Base-by-base conservation (phyloP, 2,888 invertebrate species). In the Lomographa bimaculata region DNA sequence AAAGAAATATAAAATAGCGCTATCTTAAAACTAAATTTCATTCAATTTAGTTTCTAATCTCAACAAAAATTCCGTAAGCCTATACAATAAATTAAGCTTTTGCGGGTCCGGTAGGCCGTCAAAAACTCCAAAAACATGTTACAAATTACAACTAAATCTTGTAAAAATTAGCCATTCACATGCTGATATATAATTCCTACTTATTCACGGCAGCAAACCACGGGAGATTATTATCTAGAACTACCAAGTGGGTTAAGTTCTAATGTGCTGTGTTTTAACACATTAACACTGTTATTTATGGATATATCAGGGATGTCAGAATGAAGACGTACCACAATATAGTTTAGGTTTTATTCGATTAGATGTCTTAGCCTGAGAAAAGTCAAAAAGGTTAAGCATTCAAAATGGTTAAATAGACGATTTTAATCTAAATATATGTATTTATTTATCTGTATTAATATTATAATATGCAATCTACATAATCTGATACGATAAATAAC, bases 101-200 rank as follows among this genome's bases (percentile, higher is more conserved):
- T 25, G 25, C 11, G 10, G 9, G 28, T 23, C 28, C 17, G 8
- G 2, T 28, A 28, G 26, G 23, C 18, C 7, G 28, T 7, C 16
- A 10, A n/a, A 9, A n/a, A 8, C 19, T 18, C 5, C 14, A 27
- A 20, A 29, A 7, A 40, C 14, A 14, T 4, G 21, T 18, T 34
- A 16, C 34, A 30, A 30, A 9, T 23, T 7, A 33, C 20, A 17
- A 34, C 44, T 43, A 26, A 40, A 40, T 41, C 32, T 32, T 30
- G 14, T 12, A 27, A 35, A 40, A 40, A 39, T 36, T 21, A 28
- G 14, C 39, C 26, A 51, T 51, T 46, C 46, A 29, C n/a, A 51
- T 46, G 38, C 37, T 46, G 32, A 51, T 47, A 37, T 36, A 48
- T 46, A 20, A 35, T 38, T 26, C 9, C 10, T 24, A 34, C 29